These are phyloP conservation scores for Hyposoter dolosus DNA, from an alignment of 2,888 invertebrate genomes.

Conservation along the genomic window DNA sequence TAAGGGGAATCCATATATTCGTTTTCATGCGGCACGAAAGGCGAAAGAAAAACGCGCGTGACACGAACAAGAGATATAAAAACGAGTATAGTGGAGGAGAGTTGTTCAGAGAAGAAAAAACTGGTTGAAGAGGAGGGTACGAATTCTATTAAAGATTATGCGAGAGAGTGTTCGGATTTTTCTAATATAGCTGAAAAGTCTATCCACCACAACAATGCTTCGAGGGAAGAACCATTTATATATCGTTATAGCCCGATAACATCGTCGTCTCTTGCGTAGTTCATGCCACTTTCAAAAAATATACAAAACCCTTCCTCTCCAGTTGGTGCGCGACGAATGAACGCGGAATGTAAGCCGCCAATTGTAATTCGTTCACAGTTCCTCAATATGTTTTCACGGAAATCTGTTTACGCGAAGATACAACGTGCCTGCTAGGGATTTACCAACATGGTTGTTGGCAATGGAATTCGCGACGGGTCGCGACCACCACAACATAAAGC, in stretches of 20 bases:
- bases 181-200: constrained; percentile 30
- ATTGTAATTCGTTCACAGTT: constrained; percentile 9
- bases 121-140: neutral
- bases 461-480: neutral
- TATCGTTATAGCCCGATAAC: constrained; percentile 4
- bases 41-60: constrained; percentile 2
- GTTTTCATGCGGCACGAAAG: constrained; percentile 23
- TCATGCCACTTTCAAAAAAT: neutral
- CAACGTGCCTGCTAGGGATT: neutral
- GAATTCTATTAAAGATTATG: constrained; percentile 25
- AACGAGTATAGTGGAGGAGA: neutral
- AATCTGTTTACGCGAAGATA: neutral
- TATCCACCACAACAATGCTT: constrained; percentile 16
- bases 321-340: neutral
- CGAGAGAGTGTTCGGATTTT: constrained; percentile 16
- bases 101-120: neutral
- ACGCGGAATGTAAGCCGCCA: neutral
- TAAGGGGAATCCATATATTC: constrained; percentile 55
- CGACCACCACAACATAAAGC: neutral
- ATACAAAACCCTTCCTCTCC: constrained; percentile 8
- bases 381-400: neutral
- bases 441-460: too few relatives aligned
- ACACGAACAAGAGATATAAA: constrained; percentile 28
- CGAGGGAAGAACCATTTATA: neutral
- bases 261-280: neutral